phyloP scores from a whole-genome alignment of 2,797 vertebrate species.

The Pelobates cultripes region DNA sequence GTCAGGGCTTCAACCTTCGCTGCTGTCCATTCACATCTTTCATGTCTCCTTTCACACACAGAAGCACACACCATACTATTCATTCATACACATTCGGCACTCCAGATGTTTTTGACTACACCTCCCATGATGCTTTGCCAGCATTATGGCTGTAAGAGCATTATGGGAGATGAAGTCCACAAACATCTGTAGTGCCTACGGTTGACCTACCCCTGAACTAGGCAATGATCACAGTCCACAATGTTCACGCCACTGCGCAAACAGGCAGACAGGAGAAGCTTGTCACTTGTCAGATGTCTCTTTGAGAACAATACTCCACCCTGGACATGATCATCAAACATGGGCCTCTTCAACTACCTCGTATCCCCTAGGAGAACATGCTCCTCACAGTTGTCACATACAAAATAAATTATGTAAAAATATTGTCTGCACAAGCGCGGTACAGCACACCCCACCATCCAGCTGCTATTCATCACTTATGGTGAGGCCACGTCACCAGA shows the following conservation, averaged over 20 bases:
- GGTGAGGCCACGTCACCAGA: no score
- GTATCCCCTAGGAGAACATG: not conserved
- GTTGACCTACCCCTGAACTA: not conserved
- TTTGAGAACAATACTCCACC: not conserved
- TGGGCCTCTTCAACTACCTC: not conserved
- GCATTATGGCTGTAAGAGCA: no score
- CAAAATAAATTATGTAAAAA: not conserved
- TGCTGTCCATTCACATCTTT: not conserved
- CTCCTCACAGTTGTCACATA: not conserved
- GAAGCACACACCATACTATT: not conserved
- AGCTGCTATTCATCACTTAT: no score
- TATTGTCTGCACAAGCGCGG: not conserved
- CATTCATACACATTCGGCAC: not conserved
- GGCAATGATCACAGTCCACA: not conserved
- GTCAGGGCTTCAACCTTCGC: no score
- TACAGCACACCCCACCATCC: no score
- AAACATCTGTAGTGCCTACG: not conserved
- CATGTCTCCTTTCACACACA: not conserved
- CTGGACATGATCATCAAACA: not conserved
- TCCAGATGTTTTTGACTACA: no score
- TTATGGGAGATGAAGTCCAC: no score
- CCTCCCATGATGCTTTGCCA: no score
- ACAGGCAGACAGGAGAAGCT: not conserved
- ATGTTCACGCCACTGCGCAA: not conserved
- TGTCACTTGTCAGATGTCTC: not conserved